phyloP scores from a whole-genome alignment of 2,113 vertebrate species.

The Sturnus vulgaris region DNA sequence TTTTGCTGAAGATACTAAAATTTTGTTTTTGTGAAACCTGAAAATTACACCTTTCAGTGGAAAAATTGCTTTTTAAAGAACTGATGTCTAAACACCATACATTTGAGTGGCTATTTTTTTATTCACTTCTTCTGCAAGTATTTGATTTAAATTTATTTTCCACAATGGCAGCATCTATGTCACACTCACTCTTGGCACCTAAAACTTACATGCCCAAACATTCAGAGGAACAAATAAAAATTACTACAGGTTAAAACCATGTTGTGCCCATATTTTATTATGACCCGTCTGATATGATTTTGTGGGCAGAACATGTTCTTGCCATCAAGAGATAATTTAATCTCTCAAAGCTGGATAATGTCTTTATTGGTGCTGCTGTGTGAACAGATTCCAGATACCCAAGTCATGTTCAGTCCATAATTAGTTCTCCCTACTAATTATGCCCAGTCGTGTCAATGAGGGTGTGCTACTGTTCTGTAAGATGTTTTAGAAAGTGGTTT shows the following conservation, averaged over 20 bases:
- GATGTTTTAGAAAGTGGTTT: neutral
- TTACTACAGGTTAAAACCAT: neutral
- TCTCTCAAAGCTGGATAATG: neutral
- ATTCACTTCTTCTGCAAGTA: neutral
- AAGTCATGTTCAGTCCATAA: neutral
- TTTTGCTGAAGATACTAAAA: neutral
- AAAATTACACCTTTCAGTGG: neutral
- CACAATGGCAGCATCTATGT: neutral
- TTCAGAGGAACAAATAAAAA: neutral
- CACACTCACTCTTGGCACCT: neutral
- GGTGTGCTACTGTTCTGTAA: neutral
- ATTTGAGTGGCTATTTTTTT: neutral
- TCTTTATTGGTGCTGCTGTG: neutral
- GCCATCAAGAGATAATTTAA: neutral
- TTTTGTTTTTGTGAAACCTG: neutral
- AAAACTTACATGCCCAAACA: neutral
- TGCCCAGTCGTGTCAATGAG: neutral
- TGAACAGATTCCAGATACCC: neutral
- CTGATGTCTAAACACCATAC: neutral
- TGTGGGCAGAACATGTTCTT: neutral
- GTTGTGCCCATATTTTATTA: neutral
- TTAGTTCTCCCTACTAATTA: neutral
- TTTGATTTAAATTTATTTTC: neutral
- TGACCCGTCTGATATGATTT: neutral
- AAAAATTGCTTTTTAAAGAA: neutral